Base-by-base conservation (phyloP, 2,888 invertebrate genomes). In the Copidosoma aretas region DNA sequence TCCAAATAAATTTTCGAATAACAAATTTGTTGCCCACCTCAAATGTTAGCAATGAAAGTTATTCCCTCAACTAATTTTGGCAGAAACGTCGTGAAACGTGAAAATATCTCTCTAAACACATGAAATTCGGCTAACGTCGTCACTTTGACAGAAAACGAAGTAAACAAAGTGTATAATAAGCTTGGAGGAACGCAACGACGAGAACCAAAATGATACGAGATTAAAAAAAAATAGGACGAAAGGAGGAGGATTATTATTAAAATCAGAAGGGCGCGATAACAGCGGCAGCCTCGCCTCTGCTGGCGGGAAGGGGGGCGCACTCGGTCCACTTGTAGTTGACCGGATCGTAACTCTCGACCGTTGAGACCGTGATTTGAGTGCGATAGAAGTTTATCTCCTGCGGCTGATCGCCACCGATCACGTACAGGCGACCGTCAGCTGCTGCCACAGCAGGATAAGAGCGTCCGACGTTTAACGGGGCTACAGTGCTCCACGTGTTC, bases 371-470 rank as follows among this genome's bases (percentile, higher is more conserved):
- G 75, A 92, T 90, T 82, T 93, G 92, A 61, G 93, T 93, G 76
- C 93, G 89, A 86, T 93, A 94, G 85, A 94, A 94, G 81, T 90
- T 89, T 73, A 91, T 90, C 79, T 90, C 91, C 79, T 91, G 90
- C 71, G 91, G 92, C 73, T 92, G 91, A 85, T 93, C 92, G 51
- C 95, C 95, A 62, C 95, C 95, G 76, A 93, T 93, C 64, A 91
- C 94, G 81, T 94, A 93, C 25, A 95, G 86, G 75, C 90, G 85
- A 39, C 93, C 93, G 83, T 93, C 93, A 12, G 92, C 91, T 58
- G 93, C 92, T 62, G 93, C 93, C 46, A 94, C 94, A 25, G 93
- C 93, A 54, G 94, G 93, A 74, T 92, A 92, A 66, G 93, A 92
- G 68, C 94, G 88, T 68, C 91, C 91, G 65, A 90, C 88, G 52